Base-by-base conservation (phyloP, 2,797 vertebrate species). In the Menidia menidia region DNA sequence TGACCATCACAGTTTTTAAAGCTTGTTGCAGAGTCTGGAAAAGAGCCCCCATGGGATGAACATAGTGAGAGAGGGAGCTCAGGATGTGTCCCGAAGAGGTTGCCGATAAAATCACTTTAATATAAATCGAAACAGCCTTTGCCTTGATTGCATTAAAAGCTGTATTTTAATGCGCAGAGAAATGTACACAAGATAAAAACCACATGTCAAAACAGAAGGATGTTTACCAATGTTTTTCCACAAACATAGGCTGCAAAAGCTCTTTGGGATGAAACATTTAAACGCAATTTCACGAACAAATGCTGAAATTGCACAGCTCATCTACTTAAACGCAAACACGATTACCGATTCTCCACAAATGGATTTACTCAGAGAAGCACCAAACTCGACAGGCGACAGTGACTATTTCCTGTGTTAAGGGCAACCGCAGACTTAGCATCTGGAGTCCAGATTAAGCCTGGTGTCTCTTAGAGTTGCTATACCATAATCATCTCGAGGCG, bases 81-180 rank as follows among this genome's bases (percentile, higher is more conserved):
- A 73, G 71, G 74, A 83, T 80, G 68, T 69, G 70, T 84, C 78
- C 84, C 44, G 61, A 68, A 81, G 86, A 86, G 71, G 78, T 83
- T 48, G 39, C 67, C 60, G 81, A 88, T 88, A 87, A 62, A 77
- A 88, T 84, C 70, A 55, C 33, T 62, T 86, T 88, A 81, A 83
- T 82, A 35, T 42, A 68, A 82, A 41, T 60, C 76, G 77, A 69
- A 58, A 66, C 56, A 55, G 61, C 33, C 51, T 78, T 65, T 41
- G 55, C 32, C 18, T 66, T 80, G 75, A 82, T 75, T 81, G 43
- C 47, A 83, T 86, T 67, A 75, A 77, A 78, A 69, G 62, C 50
- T 55, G 59, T 15, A 73, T 81, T 73, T 78, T 15, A 74, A 78
- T 73, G 61, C 68, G 18, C 44, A 52, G 12, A 53, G 39, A 80